Evolutionary conservation across 2,797 vertebrate genomes (phyloP).

Genomic region (Mionectes olivaceus): DNA sequence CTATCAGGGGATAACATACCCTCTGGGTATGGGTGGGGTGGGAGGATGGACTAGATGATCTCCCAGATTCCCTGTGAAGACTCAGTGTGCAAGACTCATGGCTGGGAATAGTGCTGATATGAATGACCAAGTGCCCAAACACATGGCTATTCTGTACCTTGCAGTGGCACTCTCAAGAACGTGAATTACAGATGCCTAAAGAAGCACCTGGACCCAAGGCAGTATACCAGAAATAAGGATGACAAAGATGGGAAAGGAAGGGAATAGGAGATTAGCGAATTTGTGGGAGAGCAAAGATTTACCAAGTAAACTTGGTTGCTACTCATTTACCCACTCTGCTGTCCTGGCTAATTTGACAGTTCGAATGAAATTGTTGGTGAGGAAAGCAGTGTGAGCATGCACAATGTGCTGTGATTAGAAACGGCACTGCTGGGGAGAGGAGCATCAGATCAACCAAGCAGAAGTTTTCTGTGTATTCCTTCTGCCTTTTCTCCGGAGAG

Average conservation of each 20-base stretch:
- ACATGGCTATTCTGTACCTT: rapidly evolving
- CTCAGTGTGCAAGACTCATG: neutral
- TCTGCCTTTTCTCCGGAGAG: neutral
- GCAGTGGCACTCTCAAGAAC: neutral
- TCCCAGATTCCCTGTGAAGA: neutral
- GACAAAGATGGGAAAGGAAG: neutral
- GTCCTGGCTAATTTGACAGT: neutral
- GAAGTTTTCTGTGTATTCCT: neutral
- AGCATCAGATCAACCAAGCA: constrained; percentile 11
- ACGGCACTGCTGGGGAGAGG: neutral
- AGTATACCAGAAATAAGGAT: neutral
- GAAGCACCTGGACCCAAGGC: neutral
- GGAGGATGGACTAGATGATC: neutral
- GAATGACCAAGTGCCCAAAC: rapidly evolving
- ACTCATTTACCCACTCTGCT: neutral
- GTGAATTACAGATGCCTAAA: neutral
- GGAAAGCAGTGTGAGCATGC: neutral
- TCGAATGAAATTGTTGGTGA: neutral
- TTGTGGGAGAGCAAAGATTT: neutral
- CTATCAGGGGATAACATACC: neutral
- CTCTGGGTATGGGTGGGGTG: neutral
- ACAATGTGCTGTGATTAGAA: neutral
- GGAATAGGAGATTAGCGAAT: neutral
- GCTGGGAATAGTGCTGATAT: neutral
- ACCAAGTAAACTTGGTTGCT: neutral